Evolutionary conservation across 1,140 invertebrate species (phyloP).

Genomic region (Heliconius melpomene): DNA sequence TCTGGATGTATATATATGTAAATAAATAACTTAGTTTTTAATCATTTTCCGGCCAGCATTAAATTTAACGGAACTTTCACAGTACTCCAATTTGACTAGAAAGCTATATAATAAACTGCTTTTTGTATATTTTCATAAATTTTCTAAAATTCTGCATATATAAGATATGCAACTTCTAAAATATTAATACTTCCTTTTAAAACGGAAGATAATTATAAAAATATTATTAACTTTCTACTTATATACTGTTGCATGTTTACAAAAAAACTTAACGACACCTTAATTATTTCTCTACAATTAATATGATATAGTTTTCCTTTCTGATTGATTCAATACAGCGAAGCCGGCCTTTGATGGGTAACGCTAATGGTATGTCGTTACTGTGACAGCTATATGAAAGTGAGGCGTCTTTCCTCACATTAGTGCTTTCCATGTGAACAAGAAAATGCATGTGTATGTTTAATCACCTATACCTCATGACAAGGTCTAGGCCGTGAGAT

Average conservation of each 20-base stretch:
- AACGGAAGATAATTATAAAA: conserved; percentile 1
- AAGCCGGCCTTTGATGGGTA: conserved; percentile 41
- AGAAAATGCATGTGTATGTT: conserved; percentile 8
- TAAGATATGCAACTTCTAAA: background rate
- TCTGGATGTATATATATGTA: background rate
- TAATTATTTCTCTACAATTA: conserved; percentile 16
- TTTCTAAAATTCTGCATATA: background rate
- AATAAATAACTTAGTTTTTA: background rate
- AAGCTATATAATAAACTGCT: background rate
- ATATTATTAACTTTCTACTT: conserved; percentile 3
- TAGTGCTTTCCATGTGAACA: conserved; percentile 51
- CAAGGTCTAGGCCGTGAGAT: conserved; percentile 16
- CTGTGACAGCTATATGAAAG: conserved; percentile 54
- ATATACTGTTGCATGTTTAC: background rate
- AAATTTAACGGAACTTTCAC: background rate
- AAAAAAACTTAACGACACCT: conserved; percentile 3
- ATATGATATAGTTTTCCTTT: conserved; percentile 40
- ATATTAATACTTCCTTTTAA: background rate
- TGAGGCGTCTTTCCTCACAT: conserved; percentile 56
- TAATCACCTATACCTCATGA: conserved; percentile 7
- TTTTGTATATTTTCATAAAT: background rate
- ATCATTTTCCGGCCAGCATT: background rate
- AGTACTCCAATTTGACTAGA: background rate
- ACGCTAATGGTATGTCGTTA: conserved; percentile 61
- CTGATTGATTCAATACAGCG: conserved; percentile 44